Evolutionary conservation across 2,888 invertebrate genomes (phyloP), one percentile per base, ranked within the genome.

Genomic region (Sarcophaga rosellei): DNA sequence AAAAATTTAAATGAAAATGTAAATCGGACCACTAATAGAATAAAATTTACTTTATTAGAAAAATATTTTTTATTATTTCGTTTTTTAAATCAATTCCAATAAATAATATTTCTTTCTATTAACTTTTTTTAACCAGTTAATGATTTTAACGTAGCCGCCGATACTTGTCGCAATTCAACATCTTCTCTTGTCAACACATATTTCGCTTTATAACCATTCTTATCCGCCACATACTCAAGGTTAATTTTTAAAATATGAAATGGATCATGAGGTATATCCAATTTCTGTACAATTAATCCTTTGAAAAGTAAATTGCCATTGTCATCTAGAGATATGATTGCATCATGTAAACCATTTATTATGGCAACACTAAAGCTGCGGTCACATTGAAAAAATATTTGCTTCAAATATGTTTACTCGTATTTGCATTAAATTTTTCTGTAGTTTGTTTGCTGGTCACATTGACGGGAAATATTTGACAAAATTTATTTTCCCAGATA

Each of bases 171-270:
- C 23, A 76, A 10, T 3, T n/a, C n/a, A n/a, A n/a, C n/a, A n/a
- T 76, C 79, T 66, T 79, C 61, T 53, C 84, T 20, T 53, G 80
- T 87, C 8, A 88, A 73, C 45, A 87, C 89, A 79, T 90, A 88
- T 44, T 87, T 85, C 10, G 88, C 88, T 25, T 87, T 86, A 66
- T 91, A 91, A 25, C 90, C 91, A 63, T 73, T 81, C 1, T 89
- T 88, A 66, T 91, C 90, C 25, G 89, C 90, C n/a, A 80, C 84
- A 57, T 90, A 91, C 10, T 86, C 70, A 1, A 88, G 88, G 0
- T 62, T 80, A 63, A 88, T 86, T 23, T 3, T 80, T 17, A 84
- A 88, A 3, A 84, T n/a, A 23, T 72, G n/a, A 10, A 79, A 23
- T 23, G 80, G 0, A 79, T 76, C 2, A 62, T 69, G 53, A 2